Conservation (phyloP, 2,797 vertebrate species). For the Protosalanx chinensis region DNA sequence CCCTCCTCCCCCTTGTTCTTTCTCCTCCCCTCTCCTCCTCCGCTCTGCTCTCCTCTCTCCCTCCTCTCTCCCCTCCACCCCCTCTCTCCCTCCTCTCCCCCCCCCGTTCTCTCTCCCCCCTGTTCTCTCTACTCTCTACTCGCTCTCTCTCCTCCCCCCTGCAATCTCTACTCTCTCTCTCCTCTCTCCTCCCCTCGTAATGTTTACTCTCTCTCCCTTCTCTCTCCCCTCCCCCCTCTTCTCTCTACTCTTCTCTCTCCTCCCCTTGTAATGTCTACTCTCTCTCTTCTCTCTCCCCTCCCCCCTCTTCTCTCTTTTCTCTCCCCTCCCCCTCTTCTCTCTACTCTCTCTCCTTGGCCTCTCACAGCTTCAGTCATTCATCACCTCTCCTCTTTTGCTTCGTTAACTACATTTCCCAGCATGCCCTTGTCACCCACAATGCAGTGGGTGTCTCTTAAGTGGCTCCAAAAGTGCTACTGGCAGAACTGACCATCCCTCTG, state of each 20-base stretch:
- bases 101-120: too few relatives aligned
- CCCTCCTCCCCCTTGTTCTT: background rate
- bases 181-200: constrained; percentile 25
- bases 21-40: too few relatives aligned
- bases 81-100: background rate
- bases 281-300: constrained; percentile 2
- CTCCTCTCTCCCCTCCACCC: constrained; percentile 22
- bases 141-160: too few relatives aligned
- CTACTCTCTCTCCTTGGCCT: constrained; percentile 6
- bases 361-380: constrained; percentile 25
- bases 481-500: background rate
- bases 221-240: constrained; percentile 15
- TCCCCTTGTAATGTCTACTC: background rate
- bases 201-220: constrained; percentile 15
- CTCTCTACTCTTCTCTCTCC: constrained; percentile 7
- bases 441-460: constrained; percentile 27
- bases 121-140: too few relatives aligned
- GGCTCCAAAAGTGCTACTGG: constrained; percentile 12
- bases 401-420: constrained; percentile 33
- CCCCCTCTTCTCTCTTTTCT: constrained; percentile 5
- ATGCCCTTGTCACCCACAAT: constrained; percentile 16
- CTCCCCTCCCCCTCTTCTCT: background rate
- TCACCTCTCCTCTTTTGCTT: constrained; percentile 16
- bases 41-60: constrained; percentile 21
- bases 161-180: constrained; percentile 22